Evolutionary conservation across 2,888 invertebrate genomes (phyloP), one percentile per base, ranked within the genome.

Genomic region (Idaea aversata): DNA sequence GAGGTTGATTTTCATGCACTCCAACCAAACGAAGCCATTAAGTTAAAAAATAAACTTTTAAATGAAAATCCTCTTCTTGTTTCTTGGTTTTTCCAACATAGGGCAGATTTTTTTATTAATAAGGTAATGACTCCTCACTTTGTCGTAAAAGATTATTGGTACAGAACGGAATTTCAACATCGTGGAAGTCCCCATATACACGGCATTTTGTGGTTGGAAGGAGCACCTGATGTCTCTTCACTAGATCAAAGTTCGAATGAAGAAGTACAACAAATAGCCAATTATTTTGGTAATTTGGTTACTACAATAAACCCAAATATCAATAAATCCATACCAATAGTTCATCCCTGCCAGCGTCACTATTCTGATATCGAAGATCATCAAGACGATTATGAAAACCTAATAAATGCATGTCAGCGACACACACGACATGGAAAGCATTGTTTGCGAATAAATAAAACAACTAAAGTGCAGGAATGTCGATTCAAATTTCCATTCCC

Each of bases 201-300:
- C 34, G 60, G 60, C 6, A 60, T 60, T 60, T 60, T 60, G 5
- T 60, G 60, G 60, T 13, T 60, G n/a, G 34, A 60, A 60, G 60
- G 34, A 3, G 60, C 13, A 7, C 60, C 60, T 34, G 13, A 34
- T 34, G 15, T 60, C 34, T 34, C 25, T 34, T 15, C 25, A 5
- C 10, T 34, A 34, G 34, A 60, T 60, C 6, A 16, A 15, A 60
- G 10, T 4, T 16, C 25, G 5, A 34, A 34, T 60, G 6, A 15
- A 25, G 34, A 34, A 60, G 34, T 34, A 6, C 25, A 34, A 34
- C 16, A 34, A 13, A 60, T 60, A 10, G 34, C 34, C 0, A 34
- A 7, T 13, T 60, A 60, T 60, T 60, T 60, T 60, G 34, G 34
- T 6, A 34, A 25, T 25, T 60, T 60, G 1, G 13, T 60, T 34